Conservation (phyloP, 2,797 vertebrate genomes). For the Meda fulgida region DNA sequence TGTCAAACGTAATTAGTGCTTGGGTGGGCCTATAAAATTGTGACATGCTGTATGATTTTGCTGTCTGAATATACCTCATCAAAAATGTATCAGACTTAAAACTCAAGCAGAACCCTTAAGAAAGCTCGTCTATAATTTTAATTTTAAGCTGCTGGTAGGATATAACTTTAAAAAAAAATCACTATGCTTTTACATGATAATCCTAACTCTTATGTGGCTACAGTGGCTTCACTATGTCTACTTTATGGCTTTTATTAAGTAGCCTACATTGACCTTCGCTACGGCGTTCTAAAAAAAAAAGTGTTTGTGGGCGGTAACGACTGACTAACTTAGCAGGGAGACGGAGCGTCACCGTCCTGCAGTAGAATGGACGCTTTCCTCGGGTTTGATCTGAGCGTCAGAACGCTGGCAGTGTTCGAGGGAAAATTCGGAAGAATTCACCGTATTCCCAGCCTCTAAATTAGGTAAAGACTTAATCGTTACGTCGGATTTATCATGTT, state of each 20-base stretch:
- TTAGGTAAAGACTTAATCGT: slow-evolving; percentile 20
- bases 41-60: not conserved
- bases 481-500: not conserved
- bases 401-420: not conserved
- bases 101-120: not conserved
- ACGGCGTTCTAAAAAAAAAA: no score
- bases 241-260: not conserved
- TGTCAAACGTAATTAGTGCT: not conserved
- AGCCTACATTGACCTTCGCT: not conserved
- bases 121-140: not conserved
- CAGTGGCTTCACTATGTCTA: not conserved
- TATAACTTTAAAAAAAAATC: not conserved
- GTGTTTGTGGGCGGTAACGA: slow-evolving; percentile 12
- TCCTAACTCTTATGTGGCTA: not conserved
- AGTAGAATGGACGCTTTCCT: not conserved
- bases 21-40: not conserved
- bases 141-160: not conserved
- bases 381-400: not conserved
- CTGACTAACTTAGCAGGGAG: slow-evolving; percentile 13
- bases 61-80: not conserved
- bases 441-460: not conserved
- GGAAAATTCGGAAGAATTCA: not conserved
- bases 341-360: not conserved
- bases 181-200: not conserved
- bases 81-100: not conserved